Percentiles rank a stretch among this genome's conserved stretches.
Conservation (phyloP, 2,113 vertebrate genomes). For the Osmerus eperlanus region DNA sequence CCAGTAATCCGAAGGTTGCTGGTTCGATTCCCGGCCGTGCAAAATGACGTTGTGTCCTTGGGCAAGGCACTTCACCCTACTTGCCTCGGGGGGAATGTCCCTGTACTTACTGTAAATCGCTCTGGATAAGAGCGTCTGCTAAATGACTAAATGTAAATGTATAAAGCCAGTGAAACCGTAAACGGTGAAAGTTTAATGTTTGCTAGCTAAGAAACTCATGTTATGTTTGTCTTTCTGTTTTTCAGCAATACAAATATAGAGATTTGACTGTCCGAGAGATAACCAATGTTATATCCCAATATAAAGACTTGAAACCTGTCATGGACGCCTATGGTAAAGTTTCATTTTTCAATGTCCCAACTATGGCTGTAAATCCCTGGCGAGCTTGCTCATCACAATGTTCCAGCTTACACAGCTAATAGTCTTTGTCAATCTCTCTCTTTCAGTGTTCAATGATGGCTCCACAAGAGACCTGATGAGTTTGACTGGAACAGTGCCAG, state of each 20-base stretch:
- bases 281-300: constrained; percentile 85
- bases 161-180: too few species aligned
- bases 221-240: constrained; percentile 34
- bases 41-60: too few species aligned
- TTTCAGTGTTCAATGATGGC: constrained; percentile 95
- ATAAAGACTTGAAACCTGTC: constrained; percentile 96
- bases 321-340: constrained; percentile 92
- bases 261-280: constrained; percentile 94
- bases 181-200: constrained; percentile 1
- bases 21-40: too few species aligned
- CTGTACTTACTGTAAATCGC: too few species aligned
- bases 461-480: constrained; percentile 93
- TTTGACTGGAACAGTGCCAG: constrained; percentile 93
- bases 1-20: too few species aligned
- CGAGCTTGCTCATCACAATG: too few species aligned
- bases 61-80: too few species aligned
- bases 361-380: background rate
- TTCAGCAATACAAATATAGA: constrained; percentile 94
- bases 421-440: constrained; percentile 41
- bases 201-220: constrained; percentile 8
- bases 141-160: too few species aligned
- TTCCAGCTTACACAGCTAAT: background rate
- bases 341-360: background rate
- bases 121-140: too few species aligned
- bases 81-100: too few species aligned